Base-by-base conservation (phyloP, 2,113 vertebrate species). In the Peromyscus californicus region DNA sequence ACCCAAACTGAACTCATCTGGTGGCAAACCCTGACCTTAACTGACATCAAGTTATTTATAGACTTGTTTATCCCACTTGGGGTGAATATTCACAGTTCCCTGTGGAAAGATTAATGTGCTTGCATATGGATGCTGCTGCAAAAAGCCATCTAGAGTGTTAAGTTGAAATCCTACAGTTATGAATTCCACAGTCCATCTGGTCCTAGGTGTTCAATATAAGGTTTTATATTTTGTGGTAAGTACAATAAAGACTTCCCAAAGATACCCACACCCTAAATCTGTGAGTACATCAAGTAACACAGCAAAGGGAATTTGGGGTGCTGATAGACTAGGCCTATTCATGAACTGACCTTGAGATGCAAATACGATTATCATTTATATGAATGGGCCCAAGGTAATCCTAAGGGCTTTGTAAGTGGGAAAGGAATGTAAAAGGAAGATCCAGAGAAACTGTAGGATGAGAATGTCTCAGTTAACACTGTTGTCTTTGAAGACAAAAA, bases 31-130 rank as follows among this genome's bases (percentile, higher is more conserved):
- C 79, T 95, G 97, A 84, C 89, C 95, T 97, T 42, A 70, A 33
- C 80, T 94, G 83, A 89, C 90, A 78, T 39, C 19, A 91, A 51
- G n/a, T 76, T 96, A 95, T 96, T 97, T 91, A 93, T 82, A 96
- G 42, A 76, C 90, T 96, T 93, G 91, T 91, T 89, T 85, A 75
- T 91, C 7, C 59, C 83, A 78, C 59, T 89, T 76, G 17, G 65
- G 51, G n/a, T 76, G 90, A 96, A 96, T 96, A 95, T 86, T 95
- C 69, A 96, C 79, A 70, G 54, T 88, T 88, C 85, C 31, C 22
- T 42, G 3, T 5, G 45, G 67, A 79, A 90, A 84, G 42, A 85
- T 92, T 80, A 85, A 85, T 80, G 59, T 79, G 22, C 19, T 80
- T 74, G 36, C 42, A 94, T 76, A 93, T 26, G 54, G 69, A 83